Evolutionary conservation across 2,113 vertebrate species (phyloP).

Genomic region (Synchiropus splendidus): DNA sequence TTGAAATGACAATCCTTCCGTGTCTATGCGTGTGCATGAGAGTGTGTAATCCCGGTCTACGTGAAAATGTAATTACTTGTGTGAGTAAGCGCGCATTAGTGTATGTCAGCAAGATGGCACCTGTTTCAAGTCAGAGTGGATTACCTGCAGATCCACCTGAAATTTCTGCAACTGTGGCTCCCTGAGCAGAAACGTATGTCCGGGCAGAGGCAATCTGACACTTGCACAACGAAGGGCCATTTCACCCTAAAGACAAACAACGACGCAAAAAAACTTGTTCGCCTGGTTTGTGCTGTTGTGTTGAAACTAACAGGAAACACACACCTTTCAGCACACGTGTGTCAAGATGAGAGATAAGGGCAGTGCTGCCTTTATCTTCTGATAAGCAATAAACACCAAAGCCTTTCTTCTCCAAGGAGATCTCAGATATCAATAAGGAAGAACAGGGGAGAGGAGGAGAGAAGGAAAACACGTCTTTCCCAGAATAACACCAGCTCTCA

Average conservation of each 20-base stretch:
- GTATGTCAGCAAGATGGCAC: conserved; percentile 49
- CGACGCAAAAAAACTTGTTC: conserved; percentile 45
- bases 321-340: neutral
- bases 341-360: conserved; percentile 27
- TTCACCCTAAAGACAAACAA: conserved; percentile 39
- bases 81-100: conserved; percentile 56
- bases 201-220: neutral
- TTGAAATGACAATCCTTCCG: conserved; percentile 31
- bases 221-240: conserved; percentile 16
- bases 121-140: conserved; percentile 51
- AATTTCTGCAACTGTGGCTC: conserved; percentile 29
- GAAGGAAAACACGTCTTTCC: conserved; percentile 51
- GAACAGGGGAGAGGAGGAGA: conserved; percentile 17
- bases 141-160: conserved; percentile 40
- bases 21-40: conserved; percentile 1
- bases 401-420: conserved; percentile 31
- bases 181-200: neutral
- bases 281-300: conserved; percentile 36
- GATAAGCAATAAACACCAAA: conserved; percentile 44
- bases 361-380: conserved; percentile 35
- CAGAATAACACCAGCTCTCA: conserved; percentile 57
- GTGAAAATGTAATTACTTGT: conserved; percentile 61
- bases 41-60: conserved; percentile 45
- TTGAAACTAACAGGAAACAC: conserved; percentile 31
- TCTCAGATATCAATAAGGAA: conserved; percentile 38